Percentiles rank a stretch among this genome's conserved stretches.
Conservation (phyloP, 2,888 invertebrate genomes). For the Nowickia ferox region DNA sequence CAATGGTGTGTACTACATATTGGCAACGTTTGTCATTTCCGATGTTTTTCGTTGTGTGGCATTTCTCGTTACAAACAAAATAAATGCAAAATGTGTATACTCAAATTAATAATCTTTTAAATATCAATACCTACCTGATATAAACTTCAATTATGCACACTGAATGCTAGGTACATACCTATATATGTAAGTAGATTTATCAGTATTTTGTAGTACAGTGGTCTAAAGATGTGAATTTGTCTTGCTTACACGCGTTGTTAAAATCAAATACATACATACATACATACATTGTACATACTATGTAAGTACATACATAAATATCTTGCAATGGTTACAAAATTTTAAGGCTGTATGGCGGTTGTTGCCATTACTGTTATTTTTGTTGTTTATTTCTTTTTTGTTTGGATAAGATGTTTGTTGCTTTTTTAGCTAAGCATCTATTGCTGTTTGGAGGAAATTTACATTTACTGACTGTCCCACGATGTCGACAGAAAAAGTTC, state of each 20-base stretch:
- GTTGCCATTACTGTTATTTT: conserved; percentile 62
- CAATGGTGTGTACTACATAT: too few species aligned
- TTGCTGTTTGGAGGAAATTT: not conserved
- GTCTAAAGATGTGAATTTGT: conserved; percentile 53
- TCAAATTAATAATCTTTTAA: conserved; percentile 10
- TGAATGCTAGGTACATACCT: not conserved
- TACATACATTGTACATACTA: too few species aligned
- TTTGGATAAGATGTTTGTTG: conserved; percentile 35
- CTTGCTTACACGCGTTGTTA: conserved; percentile 62
- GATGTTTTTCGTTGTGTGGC: too few species aligned
- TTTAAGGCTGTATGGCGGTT: conserved; percentile 73
- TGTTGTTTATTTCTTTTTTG: conserved; percentile 25
- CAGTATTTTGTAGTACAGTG: conserved; percentile 2
- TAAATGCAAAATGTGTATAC: too few species aligned
- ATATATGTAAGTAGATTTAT: not conserved
- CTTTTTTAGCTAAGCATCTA: conserved; percentile 42
- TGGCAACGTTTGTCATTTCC: too few species aligned
- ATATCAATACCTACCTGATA: conserved; percentile 6
- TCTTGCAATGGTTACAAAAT: conserved; percentile 70
- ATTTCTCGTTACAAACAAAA: too few species aligned
- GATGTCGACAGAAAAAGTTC: too few species aligned
- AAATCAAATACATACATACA: not conserved
- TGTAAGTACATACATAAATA: not conserved
- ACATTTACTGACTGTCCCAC: too few species aligned
- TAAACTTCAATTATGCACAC: not conserved